Evolutionary conservation across 2,113 vertebrate species (phyloP).

Genomic region (Apus apus): DNA sequence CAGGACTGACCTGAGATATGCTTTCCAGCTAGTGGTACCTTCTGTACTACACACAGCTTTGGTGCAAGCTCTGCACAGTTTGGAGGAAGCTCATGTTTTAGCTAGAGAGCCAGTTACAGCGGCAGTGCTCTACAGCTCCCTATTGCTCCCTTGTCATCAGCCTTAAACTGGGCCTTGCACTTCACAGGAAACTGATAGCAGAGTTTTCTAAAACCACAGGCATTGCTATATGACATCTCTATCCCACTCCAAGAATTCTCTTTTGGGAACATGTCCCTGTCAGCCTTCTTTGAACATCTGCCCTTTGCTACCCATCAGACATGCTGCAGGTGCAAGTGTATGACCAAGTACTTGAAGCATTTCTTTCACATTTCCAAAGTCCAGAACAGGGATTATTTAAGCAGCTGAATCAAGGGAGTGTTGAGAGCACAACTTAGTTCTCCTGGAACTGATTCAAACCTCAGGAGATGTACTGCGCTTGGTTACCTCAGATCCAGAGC

Average conservation of each 20-base stretch:
- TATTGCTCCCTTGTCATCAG: not conserved
- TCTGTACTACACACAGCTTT: not conserved
- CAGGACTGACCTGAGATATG: not conserved
- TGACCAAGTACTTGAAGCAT: not conserved
- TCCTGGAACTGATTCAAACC: not conserved
- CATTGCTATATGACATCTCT: not conserved
- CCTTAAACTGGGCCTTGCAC: not conserved
- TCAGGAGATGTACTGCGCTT: not conserved
- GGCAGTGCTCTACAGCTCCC: not conserved
- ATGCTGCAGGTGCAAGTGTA: not conserved
- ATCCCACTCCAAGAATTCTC: not conserved
- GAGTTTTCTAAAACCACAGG: not conserved
- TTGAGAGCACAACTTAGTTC: not conserved
- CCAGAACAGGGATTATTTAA: not conserved
- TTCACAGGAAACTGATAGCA: not conserved
- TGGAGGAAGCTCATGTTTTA: not conserved
- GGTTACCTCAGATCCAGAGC: slow-evolving; percentile 19
- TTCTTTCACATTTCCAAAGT: not conserved
- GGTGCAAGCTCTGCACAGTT: not conserved
- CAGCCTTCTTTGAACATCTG: not conserved
- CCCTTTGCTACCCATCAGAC: not conserved
- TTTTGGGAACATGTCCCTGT: not conserved
- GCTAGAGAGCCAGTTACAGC: not conserved
- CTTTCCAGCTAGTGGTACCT: not conserved
- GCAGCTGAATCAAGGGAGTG: not conserved